Evolutionary conservation across 2,113 vertebrate genomes (phyloP).

Genomic region (Manacus vitellinus): DNA sequence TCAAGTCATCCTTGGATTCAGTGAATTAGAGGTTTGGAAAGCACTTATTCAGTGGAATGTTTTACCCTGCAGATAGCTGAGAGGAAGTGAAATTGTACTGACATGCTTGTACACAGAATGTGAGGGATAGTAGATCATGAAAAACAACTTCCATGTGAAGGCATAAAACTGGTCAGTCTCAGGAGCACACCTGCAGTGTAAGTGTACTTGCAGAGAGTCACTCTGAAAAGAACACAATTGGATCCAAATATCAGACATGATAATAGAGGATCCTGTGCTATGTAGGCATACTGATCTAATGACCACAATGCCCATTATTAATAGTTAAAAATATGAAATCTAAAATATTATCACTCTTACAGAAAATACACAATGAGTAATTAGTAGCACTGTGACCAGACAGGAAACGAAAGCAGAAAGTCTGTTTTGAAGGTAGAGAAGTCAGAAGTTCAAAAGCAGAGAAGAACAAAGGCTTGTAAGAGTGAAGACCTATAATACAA

Average conservation of each 20-base stretch:
- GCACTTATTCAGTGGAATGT: neutral
- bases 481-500: neutral
- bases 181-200: neutral
- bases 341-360: neutral
- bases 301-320: neutral
- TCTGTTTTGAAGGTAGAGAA: neutral
- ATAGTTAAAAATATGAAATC: neutral
- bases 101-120: rapidly evolving
- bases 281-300: neutral
- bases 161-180: neutral
- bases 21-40: neutral
- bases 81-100: neutral
- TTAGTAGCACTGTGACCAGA: neutral
- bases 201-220: neutral
- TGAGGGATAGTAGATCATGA: neutral
- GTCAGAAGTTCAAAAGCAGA: neutral
- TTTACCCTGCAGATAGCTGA: neutral
- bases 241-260: neutral
- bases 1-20: neutral
- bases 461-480: neutral
- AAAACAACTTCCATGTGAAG: neutral
- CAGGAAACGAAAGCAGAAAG: neutral
- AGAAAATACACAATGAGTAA: neutral
- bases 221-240: neutral
- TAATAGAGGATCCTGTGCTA: neutral